These are phyloP conservation scores for Austrolebias charrua DNA, from an alignment of 2,797 vertebrate species.

Conservation along the genomic window DNA sequence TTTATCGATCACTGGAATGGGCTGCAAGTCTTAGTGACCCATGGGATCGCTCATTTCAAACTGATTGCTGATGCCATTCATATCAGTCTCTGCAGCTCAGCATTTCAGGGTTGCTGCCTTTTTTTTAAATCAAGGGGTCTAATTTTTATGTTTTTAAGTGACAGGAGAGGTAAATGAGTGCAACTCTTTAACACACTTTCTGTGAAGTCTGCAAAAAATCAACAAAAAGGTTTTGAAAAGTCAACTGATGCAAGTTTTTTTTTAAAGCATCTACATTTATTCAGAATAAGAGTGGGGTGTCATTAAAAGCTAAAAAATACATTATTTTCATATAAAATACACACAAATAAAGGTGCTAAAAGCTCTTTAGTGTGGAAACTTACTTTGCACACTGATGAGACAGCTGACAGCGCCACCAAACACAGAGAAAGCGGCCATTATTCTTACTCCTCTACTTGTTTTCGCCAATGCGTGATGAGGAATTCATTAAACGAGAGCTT, in stretches of 20 bases:
- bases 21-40: slow-evolving; percentile 7
- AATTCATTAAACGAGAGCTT: slow-evolving; percentile 20
- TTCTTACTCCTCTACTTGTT: not conserved
- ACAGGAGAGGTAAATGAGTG: not conserved
- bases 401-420: not conserved
- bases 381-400: not conserved
- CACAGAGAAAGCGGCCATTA: not conserved
- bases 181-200: not conserved
- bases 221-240: not conserved
- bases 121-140: not conserved
- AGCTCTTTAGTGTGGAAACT: not conserved
- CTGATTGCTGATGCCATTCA: slow-evolving; percentile 14
- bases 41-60: slow-evolving; percentile 21
- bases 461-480: not conserved
- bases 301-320: not conserved
- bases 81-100: not conserved
- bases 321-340: not conserved
- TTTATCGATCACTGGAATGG: slow-evolving; percentile 29
- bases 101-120: not conserved
- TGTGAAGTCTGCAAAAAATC: not conserved
- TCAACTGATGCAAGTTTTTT: not conserved
- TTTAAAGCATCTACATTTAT: not conserved
- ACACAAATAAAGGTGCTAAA: not conserved
- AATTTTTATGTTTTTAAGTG: not conserved
- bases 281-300: slow-evolving; percentile 5